Base-by-base conservation (phyloP, 2,888 invertebrate species). In the Rhimphoctona megacephalus region DNA sequence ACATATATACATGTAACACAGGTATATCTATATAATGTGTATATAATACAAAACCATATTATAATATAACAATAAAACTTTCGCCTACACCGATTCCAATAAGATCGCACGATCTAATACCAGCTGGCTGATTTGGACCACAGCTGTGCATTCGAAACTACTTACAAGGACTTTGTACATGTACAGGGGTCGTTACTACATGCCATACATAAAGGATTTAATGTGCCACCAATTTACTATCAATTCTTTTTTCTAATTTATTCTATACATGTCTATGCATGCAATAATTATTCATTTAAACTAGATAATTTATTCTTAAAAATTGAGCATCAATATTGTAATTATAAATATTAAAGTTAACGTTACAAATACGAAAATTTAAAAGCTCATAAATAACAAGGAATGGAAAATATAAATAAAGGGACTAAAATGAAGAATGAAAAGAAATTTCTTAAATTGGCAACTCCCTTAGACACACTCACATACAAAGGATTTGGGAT, bases 21-120 rank as follows among this genome's bases (percentile, higher is more conserved):
- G 6, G 14, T 54, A 36, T 73, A 17, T 33, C 30, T 46, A 9
- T 30, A 6, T 25, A 4, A 17, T 64, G 46, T 46, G 46, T 19
- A 30, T 61, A 39, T n/a, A 25, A 66, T 6, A 39, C 52, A 73
- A 52, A 73, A 66, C 61, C 72, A 73, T 52, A 73, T 85, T 81
- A 76, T 66, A 46, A 85, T 70, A 66, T 30, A 80, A 80, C 70
- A 76, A 81, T 77, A 77, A 80, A 80, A 80, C 57, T 83, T 86
- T 86, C 67, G 57, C 76, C 57, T 76, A 46, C 54, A 49, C 80
- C 76, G 61, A 69, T 67, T 36, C 49, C 77, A 80, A 77, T 82
- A 81, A 73, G 81, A 85, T 85, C 81, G 46, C 67, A 57, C 46
- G 57, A 74, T 67, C 57, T 52, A 19, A 22, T 49, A 79, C 49